phyloP scores from a whole-genome alignment of 2,113 vertebrate genomes.

The Microcebus lehilahytsara region DNA sequence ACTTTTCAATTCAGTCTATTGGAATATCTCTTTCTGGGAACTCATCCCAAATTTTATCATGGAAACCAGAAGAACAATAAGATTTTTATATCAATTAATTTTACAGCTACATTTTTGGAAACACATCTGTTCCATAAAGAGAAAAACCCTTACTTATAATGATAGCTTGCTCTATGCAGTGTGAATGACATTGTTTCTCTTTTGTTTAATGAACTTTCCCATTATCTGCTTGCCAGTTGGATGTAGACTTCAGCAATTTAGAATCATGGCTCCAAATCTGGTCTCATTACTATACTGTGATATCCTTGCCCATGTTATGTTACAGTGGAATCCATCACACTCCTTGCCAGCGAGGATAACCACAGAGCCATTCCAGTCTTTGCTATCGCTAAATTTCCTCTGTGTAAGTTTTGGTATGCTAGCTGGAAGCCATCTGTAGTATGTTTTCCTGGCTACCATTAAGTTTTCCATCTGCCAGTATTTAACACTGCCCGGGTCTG shows the following conservation, averaged over 20 bases:
- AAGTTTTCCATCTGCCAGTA: slow-evolving; percentile 51
- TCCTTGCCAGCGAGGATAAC: slow-evolving; percentile 35
- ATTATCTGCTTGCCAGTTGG: slow-evolving; percentile 27
- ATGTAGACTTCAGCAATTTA: slow-evolving; percentile 30
- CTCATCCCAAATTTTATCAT: slow-evolving; percentile 45
- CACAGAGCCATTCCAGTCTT: slow-evolving; percentile 31
- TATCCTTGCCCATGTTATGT: slow-evolving; percentile 37
- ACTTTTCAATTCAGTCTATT: slow-evolving; percentile 21
- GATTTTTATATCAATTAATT: slow-evolving; percentile 50
- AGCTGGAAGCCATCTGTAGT: slow-evolving; percentile 10
- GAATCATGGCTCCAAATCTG: slow-evolving; percentile 30
- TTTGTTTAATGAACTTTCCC: slow-evolving; percentile 52
- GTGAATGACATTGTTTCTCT: slow-evolving; percentile 28
- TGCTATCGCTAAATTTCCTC: slow-evolving; percentile 36
- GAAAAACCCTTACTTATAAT: not conserved
- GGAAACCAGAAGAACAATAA: slow-evolving; percentile 43
- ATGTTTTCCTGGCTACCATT: slow-evolving; percentile 28
- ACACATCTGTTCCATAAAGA: slow-evolving; percentile 45
- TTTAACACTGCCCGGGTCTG: slow-evolving; percentile 28
- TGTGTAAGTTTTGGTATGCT: slow-evolving; percentile 37
- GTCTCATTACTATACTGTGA: slow-evolving; percentile 50
- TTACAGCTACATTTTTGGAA: slow-evolving; percentile 53
- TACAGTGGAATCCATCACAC: not conserved
- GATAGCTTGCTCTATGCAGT: slow-evolving; percentile 9
- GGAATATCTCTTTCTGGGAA: not conserved